These are phyloP conservation scores for Theodoxus fluviatilis DNA, from an alignment of 2,888 invertebrate genomes.

Conservation along the genomic window DNA sequence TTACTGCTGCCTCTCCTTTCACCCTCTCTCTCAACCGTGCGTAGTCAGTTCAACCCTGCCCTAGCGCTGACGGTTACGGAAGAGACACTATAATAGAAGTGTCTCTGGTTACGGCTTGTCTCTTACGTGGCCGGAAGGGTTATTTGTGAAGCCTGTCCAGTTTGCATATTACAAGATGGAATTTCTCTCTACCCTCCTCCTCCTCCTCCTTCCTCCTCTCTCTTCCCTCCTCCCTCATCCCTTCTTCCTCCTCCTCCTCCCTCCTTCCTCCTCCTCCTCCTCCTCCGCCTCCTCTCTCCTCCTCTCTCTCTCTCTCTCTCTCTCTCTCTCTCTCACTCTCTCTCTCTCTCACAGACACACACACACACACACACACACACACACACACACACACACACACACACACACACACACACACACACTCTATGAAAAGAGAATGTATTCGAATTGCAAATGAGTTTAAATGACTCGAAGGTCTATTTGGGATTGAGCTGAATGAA, in stretches of 20 bases:
- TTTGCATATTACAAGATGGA: not conserved
- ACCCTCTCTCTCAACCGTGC: too few species aligned
- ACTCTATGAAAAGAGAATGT: too few species aligned
- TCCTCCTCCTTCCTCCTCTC: not conserved
- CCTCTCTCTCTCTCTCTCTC: conserved; percentile 18
- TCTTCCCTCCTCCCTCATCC: conserved; percentile 14
- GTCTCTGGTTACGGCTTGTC: too few species aligned
- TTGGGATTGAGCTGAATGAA: too few species aligned
- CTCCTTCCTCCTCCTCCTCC: not conserved
- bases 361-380: conserved; percentile 20
- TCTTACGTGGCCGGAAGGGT: too few species aligned
- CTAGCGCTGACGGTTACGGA: too few species aligned
- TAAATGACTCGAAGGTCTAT: too few species aligned
- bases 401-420: not conserved
- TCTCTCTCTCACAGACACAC: conserved; percentile 4
- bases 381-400: not conserved
- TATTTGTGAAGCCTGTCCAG: not conserved
- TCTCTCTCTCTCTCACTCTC: conserved; percentile 9
- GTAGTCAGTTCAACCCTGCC: too few species aligned
- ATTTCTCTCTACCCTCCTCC: conserved; percentile 1
- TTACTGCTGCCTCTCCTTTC: too few species aligned
- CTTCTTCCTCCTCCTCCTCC: not conserved
- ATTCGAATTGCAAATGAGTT: too few species aligned
- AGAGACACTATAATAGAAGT: too few species aligned
- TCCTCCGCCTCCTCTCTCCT: not conserved